Base-by-base conservation (phyloP, 2,113 vertebrate species). In the Cichladusa arquata region DNA sequence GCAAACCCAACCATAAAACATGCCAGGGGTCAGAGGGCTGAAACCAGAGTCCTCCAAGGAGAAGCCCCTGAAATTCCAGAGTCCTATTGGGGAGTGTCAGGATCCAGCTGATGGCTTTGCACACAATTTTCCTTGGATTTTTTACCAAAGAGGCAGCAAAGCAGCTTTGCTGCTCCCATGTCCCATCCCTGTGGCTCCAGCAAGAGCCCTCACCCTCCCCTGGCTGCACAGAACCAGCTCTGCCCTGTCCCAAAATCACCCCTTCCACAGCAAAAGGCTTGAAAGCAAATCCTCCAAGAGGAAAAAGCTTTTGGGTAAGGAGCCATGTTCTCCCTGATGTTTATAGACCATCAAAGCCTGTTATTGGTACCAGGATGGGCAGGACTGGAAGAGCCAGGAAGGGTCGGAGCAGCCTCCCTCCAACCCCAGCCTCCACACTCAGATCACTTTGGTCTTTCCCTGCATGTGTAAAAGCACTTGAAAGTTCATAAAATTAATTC, bases 401-500 rank as follows among this genome's bases (percentile, higher is more conserved):
- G 42, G 66, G 45, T 66, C 3, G 0, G 51, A 81, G 69, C 61
- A 80, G 80, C 76, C 71, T 51, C 71, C 24, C 86, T 82, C 82
- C 74, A 86, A 12, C 47, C 71, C 81, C 5, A 9, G 67, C 86
- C 84, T 83, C 80, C 67, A 83, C 9, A 0, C 79, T 54, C 4
- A 5, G 15, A 96, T 79, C 60, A 8, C 94, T 92, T 64, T 25
- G 51, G 64, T 72, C 85, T 93, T 26, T 88, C 54, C 10, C 57
- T 44, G 57, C 92, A 74, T 17, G 54, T 47, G 81, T 38, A 73
- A 90, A 95, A 87, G 87, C 92, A 83, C 90, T 96, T 95, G 78
- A 79, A 94, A 93, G 90, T 93, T 91, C 64, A 69, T 85, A 31
- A 88, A 91, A 95, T 94, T 85, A 93, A 96, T 92, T 95, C 79